Conservation (phyloP, 2,797 vertebrate species). For the Sebastes taczanowskii region DNA sequence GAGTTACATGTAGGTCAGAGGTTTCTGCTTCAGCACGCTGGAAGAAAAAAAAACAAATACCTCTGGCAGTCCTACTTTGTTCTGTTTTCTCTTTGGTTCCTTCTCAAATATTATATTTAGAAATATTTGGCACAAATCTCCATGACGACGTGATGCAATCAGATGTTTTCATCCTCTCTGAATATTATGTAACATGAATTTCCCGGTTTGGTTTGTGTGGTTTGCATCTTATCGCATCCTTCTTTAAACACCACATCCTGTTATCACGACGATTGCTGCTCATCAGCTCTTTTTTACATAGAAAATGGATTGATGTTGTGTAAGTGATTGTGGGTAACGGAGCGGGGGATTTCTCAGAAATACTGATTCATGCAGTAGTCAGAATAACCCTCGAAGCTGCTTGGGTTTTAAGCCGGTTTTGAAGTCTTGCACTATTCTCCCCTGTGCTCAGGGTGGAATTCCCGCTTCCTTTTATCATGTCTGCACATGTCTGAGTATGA, state of each 20-base stretch:
- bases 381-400: neutral
- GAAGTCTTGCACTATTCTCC: neutral
- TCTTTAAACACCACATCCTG: conserved; percentile 35
- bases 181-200: neutral
- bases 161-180: neutral
- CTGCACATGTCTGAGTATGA: conserved; percentile 45
- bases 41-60: neutral
- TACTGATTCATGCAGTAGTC: conserved; percentile 10
- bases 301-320: neutral
- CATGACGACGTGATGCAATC: neutral
- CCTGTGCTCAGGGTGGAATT: neutral
- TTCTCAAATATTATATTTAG: neutral
- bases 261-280: neutral
- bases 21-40: neutral
- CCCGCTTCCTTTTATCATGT: conserved; percentile 30
- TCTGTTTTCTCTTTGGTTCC: neutral
- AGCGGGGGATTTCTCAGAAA: conserved; percentile 9
- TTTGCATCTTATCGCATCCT: neutral
- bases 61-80: neutral
- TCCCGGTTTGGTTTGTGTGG: neutral
- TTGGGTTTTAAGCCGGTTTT: conserved; percentile 4
- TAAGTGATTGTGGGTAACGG: neutral
- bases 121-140: neutral
- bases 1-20: neutral
- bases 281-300: neutral